Base-by-base conservation (phyloP, 2,797 vertebrate genomes). In the Protosalanx chinensis region DNA sequence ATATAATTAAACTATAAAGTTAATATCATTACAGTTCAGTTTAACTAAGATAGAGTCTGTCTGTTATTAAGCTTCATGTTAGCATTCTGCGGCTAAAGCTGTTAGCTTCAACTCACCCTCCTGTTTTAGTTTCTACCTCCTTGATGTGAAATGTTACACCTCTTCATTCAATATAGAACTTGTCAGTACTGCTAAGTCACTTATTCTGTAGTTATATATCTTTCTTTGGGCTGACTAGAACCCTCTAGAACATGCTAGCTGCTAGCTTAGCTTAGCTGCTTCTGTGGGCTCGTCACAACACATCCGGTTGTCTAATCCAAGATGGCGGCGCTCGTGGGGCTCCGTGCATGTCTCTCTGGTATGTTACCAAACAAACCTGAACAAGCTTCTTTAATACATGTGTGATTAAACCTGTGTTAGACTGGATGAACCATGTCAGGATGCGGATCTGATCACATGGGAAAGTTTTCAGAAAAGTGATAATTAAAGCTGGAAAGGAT, bases 301-400 rank as follows among this genome's bases (percentile, higher is more conserved):
- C 5, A 16, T 33, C 3, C 12, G n/a, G 12, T 79, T 33, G 70
- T 51, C 61, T 65, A 37, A 64, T 77, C 77, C 82, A 92, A 92
- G 85, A 94, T 94, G 93, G 92, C 92, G 78, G 85, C 90, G 88
- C 85, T 94, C 33, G 74, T 92, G 51, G 87, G 89, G 0, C 12
- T 93, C 49, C 91, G 92, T 77, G 91, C 92, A 29, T 92, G 90
- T 81, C 79, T 90, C 75, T 92, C 92, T 0, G 92, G 92, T 93
- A 89, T 89, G 85, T 82, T 37, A 7, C 0, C 3, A 61, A 53
- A 56, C 72, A 0, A 37, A 18, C 16, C 4, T 0, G n/a, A 23
- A 0, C 2, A 0, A 20, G 0, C 1, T 0, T 12, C 12, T 20
- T 27, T 69, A 10, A 16, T 6, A 16, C 51, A 1, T 56, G 1